Percentiles rank a stretch among this genome's conserved stretches.
Conservation (phyloP, 2,888 invertebrate species). For the Belgica antarctica region DNA sequence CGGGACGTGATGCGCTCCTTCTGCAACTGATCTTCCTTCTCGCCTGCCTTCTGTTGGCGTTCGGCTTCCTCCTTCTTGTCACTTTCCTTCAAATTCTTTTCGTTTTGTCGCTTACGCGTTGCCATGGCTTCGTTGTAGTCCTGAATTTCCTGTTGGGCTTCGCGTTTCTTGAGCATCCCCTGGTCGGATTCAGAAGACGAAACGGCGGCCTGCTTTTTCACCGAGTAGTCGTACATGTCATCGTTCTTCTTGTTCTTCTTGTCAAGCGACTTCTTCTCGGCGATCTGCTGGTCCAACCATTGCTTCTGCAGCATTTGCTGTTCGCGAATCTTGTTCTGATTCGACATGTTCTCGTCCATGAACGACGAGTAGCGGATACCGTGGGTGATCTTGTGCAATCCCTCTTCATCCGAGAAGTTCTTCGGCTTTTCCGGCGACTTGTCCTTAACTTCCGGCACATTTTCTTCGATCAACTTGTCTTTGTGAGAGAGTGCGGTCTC, state of each 20-base stretch:
- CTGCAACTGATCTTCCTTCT: not conserved
- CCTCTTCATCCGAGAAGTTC: too few species aligned
- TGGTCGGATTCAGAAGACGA: not conserved
- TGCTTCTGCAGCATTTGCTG: not conserved
- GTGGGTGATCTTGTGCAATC: not conserved
- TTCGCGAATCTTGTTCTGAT: not conserved
- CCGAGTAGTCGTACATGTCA: not conserved
- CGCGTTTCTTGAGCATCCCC: not conserved
- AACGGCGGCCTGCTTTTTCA: not conserved
- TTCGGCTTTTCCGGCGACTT: too few species aligned
- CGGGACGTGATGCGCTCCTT: not conserved
- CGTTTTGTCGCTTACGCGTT: not conserved
- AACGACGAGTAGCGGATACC: not conserved
- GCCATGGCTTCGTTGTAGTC: not conserved
- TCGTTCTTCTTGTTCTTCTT: not conserved
- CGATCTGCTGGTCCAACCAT: slow-evolving; percentile 5
- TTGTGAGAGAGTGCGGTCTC: too few species aligned
- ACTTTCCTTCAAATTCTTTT: not conserved
- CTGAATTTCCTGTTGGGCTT: not conserved
- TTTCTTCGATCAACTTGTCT: too few species aligned
- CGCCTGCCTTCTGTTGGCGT: not conserved
- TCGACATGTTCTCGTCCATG: not conserved
- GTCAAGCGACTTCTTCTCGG: not conserved
- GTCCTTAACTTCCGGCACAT: too few species aligned
- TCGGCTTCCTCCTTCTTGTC: not conserved